These are phyloP conservation scores for Diplodus puntazzo DNA, from an alignment of 2,797 vertebrate species.

Conservation along the genomic window DNA sequence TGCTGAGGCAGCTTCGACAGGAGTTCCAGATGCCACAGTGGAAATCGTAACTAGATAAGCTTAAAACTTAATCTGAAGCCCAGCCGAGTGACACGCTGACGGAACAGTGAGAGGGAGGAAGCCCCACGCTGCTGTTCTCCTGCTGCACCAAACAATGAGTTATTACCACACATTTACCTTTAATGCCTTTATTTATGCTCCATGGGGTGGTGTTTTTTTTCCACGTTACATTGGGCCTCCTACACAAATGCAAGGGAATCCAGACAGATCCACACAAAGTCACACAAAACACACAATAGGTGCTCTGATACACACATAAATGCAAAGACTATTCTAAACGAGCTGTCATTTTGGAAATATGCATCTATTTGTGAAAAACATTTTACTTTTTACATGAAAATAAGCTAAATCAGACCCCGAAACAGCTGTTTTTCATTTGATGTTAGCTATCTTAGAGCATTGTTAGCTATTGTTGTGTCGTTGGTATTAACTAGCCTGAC, in stretches of 20 bases:
- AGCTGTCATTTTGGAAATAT: slow-evolving; percentile 2
- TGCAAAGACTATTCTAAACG: background rate
- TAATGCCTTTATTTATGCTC: slow-evolving; percentile 30
- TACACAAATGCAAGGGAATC: background rate
- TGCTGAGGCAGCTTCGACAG: slow-evolving; percentile 67
- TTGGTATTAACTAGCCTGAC: background rate
- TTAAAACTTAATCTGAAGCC: slow-evolving; percentile 67
- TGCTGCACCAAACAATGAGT: slow-evolving; percentile 50
- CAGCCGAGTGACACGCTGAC: slow-evolving; percentile 45
- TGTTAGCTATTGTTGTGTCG: background rate
- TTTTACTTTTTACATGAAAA: background rate
- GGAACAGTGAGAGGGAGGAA: slow-evolving; percentile 40
- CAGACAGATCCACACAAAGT: slow-evolving; percentile 3
- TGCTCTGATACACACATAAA: slow-evolving; percentile 4
- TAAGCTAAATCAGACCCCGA: background rate
- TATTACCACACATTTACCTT: slow-evolving; percentile 45
- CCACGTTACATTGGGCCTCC: slow-evolving; percentile 25
- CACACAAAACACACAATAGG: background rate
- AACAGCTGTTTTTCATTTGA: background rate
- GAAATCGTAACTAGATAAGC: slow-evolving; percentile 74
- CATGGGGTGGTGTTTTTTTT: slow-evolving; percentile 21
- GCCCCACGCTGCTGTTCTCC: slow-evolving; percentile 36
- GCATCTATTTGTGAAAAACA: background rate
- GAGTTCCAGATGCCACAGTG: slow-evolving; percentile 62
- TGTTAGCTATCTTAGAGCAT: background rate